Evolutionary conservation across 1,140 invertebrate genomes (phyloP).

Genomic region (Octopus sinensis): DNA sequence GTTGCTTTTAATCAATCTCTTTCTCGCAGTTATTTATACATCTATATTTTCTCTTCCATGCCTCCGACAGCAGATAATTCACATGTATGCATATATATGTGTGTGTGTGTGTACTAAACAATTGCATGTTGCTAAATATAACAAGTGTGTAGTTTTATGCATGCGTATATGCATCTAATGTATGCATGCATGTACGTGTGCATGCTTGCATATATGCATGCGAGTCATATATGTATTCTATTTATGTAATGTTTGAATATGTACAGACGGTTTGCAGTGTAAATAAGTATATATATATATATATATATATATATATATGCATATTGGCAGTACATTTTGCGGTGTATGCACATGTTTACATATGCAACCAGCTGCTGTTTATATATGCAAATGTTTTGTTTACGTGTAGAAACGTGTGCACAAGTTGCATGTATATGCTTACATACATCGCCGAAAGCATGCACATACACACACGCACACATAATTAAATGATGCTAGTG

Average conservation of each 20-base stretch:
- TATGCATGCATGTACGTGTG: background rate
- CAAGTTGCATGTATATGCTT: too few species aligned
- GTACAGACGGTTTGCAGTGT: background rate
- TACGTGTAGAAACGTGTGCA: too few species aligned
- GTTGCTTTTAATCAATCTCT: background rate
- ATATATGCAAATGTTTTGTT: too few species aligned
- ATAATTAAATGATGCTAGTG: too few species aligned
- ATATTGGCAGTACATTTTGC: background rate
- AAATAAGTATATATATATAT: background rate
- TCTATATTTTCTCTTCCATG: background rate
- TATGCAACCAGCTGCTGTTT: background rate
- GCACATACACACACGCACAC: background rate
- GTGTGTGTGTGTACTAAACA: background rate
- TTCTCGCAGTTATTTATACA: background rate
- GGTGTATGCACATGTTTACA: background rate
- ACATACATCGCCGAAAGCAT: background rate
- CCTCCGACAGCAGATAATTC: background rate
- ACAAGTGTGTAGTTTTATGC: background rate
- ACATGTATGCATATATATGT: background rate
- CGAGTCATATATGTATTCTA: background rate
- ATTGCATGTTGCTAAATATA: background rate
- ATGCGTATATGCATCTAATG: background rate
- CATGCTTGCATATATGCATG: background rate
- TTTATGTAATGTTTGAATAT: background rate
- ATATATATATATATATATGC: background rate